These are phyloP conservation scores for Erinaceus europaeus DNA, from an alignment of 2,113 vertebrate species.

Conservation along the genomic window DNA sequence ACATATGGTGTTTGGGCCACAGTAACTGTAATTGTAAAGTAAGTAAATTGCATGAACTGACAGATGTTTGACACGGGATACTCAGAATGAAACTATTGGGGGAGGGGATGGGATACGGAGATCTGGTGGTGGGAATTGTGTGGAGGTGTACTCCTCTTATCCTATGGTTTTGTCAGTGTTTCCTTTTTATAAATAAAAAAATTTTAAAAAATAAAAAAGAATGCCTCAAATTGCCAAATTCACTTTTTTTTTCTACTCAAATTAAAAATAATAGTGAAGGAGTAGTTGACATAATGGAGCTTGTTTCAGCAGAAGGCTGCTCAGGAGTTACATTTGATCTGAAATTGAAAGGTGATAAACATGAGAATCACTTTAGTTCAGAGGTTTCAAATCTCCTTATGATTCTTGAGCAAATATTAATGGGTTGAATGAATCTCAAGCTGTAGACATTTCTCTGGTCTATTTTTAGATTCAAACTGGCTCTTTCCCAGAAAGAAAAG, in stretches of 20 bases:
- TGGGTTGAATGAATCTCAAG: conserved; percentile 66
- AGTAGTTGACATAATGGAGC: background rate
- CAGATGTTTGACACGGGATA: background rate
- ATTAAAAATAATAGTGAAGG: conserved; percentile 48
- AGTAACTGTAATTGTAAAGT: conserved; percentile 14
- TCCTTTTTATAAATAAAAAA: too few species aligned
- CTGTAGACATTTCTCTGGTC: conserved; percentile 66
- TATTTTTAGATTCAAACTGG: conserved; percentile 73
- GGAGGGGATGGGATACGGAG: too few species aligned
- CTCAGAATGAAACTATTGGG: conserved; percentile 33
- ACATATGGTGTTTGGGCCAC: background rate
- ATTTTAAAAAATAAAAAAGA: too few species aligned
- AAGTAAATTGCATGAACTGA: background rate
- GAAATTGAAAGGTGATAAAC: conserved; percentile 65
- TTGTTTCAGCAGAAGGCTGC: conserved; percentile 44
- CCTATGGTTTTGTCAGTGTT: too few species aligned
- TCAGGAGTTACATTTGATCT: conserved; percentile 60
- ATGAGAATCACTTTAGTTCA: conserved; percentile 68
- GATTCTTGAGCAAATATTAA: conserved; percentile 72
- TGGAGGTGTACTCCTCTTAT: too few species aligned
- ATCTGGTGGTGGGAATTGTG: too few species aligned
- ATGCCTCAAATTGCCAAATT: conserved; percentile 29
- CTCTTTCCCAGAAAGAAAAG: conserved; percentile 64
- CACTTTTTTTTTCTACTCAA: conserved; percentile 38
- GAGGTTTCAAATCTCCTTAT: conserved; percentile 56